These are phyloP conservation scores for Drosophila ohnishii DNA, from an alignment of 1,140 invertebrate species.

Conservation along the genomic window DNA sequence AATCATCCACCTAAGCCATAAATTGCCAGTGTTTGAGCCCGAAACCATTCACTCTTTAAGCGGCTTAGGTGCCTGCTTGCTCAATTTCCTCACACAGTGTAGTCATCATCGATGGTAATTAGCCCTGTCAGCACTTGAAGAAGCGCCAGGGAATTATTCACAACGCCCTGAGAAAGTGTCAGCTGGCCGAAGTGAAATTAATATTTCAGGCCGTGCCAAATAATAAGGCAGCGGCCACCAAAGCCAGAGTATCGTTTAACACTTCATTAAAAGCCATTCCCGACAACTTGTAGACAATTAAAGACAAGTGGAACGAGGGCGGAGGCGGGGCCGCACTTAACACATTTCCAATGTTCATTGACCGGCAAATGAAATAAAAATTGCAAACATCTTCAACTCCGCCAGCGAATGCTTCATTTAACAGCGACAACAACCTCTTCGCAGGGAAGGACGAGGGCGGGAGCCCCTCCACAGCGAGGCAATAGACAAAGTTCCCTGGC, in stretches of 20 bases:
- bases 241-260: conserved; percentile 54
- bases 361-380: conserved; percentile 79
- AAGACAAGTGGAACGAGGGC: conserved; percentile 41
- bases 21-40: neutral
- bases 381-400: conserved; percentile 77
- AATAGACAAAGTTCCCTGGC: conserved; percentile 77
- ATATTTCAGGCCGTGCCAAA: conserved; percentile 45
- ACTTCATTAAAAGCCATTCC: conserved; percentile 75
- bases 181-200: conserved; percentile 45
- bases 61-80: conserved; percentile 27
- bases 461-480: conserved; percentile 33
- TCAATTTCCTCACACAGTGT: conserved; percentile 10
- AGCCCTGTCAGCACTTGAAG: conserved; percentile 36
- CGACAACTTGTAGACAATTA: conserved; percentile 77
- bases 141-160: conserved; percentile 38
- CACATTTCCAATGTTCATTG: conserved; percentile 79
- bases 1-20: conserved; percentile 18
- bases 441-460: conserved; percentile 4
- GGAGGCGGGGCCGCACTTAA: conserved; percentile 54
- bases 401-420: conserved; percentile 74
- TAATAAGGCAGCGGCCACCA: conserved; percentile 17
- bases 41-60: conserved; percentile 16
- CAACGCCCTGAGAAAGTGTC: conserved; percentile 40
- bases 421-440: conserved; percentile 51
- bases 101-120: conserved; percentile 38